Percentiles rank a stretch among this genome's conserved stretches.
These are phyloP conservation scores for Salminus brasiliensis DNA, from an alignment of 2,113 vertebrate genomes.

Conservation along the genomic window DNA sequence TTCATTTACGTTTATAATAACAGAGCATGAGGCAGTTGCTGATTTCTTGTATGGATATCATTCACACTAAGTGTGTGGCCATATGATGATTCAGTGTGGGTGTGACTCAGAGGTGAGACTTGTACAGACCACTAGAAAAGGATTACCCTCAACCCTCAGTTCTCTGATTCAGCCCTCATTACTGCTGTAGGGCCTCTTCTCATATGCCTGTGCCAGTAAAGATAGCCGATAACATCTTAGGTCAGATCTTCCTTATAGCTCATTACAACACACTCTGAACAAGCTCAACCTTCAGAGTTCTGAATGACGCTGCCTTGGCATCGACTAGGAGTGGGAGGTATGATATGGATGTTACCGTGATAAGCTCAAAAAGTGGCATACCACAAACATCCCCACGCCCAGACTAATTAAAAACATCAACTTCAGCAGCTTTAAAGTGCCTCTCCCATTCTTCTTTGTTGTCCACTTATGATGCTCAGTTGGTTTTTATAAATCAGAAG, in stretches of 20 bases:
- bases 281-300: not conserved
- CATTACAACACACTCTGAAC: not conserved
- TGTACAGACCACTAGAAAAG: not conserved
- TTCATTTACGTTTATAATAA: not conserved
- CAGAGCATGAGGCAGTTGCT: not conserved
- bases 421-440: too few species aligned
- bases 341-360: too few species aligned
- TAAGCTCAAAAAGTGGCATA: too few species aligned
- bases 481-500: too few species aligned
- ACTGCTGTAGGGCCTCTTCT: constrained; percentile 5
- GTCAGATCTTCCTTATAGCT: not conserved
- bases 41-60: not conserved
- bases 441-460: too few species aligned
- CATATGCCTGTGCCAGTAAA: not conserved
- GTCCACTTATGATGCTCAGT: too few species aligned
- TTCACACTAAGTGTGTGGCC: not conserved
- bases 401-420: too few species aligned
- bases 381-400: too few species aligned
- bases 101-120: constrained; percentile 27
- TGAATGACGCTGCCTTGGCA: not conserved
- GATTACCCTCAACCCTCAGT: not conserved
- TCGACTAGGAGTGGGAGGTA: too few species aligned
- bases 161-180: not conserved
- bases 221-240: constrained; percentile 27
- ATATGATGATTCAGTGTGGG: constrained; percentile 24